Conservation (phyloP, 1,140 invertebrate genomes). For the Lineus longissimus region DNA sequence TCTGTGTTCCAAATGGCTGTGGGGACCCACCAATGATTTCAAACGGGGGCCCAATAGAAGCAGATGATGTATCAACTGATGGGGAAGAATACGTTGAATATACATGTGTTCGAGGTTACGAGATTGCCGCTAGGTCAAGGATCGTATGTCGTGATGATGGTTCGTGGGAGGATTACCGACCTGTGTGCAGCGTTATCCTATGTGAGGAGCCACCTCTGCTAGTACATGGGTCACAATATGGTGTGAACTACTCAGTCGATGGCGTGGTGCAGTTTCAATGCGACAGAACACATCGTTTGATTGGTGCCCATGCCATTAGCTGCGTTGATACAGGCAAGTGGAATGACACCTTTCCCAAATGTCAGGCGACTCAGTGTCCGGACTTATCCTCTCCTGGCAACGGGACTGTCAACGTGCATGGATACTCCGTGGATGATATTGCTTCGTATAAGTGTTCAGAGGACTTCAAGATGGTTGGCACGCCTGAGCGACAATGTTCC, state of each 20-base stretch:
- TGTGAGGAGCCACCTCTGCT: constrained; percentile 39
- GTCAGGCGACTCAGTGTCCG: constrained; percentile 28
- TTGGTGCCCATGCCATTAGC: constrained; percentile 1
- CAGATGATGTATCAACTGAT: background rate
- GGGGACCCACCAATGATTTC: constrained; percentile 30
- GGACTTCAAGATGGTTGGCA: background rate
- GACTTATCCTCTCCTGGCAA: constrained; percentile 20
- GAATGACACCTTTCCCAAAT: constrained; percentile 31
- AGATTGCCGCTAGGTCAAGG: constrained; percentile 26
- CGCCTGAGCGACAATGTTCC: background rate
- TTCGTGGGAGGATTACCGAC: constrained; percentile 36
- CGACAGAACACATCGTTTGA: constrained; percentile 44
- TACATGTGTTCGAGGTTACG: constrained; percentile 26
- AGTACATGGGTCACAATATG: constrained; percentile 16
- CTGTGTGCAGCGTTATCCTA: constrained; percentile 39
- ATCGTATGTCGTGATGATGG: constrained; percentile 38
- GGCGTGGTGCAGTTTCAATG: constrained; percentile 38
- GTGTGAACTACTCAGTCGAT: constrained; percentile 32
- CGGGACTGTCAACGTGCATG: background rate
- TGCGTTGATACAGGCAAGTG: constrained; percentile 37
- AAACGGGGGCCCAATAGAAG: constrained; percentile 12
- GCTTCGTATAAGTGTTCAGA: background rate
- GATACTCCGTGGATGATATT: background rate
- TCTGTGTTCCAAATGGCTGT: constrained; percentile 39
- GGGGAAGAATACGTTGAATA: background rate